Evolutionary conservation across 2,888 invertebrate genomes (phyloP), one percentile per base, ranked within the genome.

Genomic region (Dusona sp.): DNA sequence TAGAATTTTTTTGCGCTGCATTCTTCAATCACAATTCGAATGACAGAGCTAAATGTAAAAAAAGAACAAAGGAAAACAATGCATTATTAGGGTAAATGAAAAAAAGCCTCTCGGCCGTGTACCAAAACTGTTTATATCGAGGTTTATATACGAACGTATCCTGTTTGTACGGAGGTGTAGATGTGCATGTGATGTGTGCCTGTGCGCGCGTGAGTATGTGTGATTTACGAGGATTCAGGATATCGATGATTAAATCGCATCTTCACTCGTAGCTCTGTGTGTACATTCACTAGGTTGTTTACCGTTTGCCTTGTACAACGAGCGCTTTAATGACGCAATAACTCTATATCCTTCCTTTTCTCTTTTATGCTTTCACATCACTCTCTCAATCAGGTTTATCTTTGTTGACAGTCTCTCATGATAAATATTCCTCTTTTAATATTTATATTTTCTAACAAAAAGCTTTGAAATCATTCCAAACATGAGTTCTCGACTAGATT

Each of bases 61-160:
- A 61, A 74, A 73, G 51, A 51, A 48, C 33, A 70, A 8, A 42
- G 38, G 16, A 22, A 79, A 48, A 70, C 33, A 25, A 45, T 45
- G 45, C 38, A 61, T 79, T 45, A 73, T 25, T 67, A 54, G 57
- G 25, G 25, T 16, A 79, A 75, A 42, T 22, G 25, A 36, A 51
- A 67, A 36, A 45, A 78, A 13, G 64, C 48, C 77, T 51, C 83
- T 42, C 67, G 78, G 78, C 61, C 64, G 79, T 61, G 42, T 64
- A 84, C 36, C 61, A 82, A 85, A 83, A 72, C 68, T 79, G 79
- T 75, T 70, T 79, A 80, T 80, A 79, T 72, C 48, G 72, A 72
- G 72, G 61, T 72, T 72, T 70, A 42, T 85, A 42, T 85, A 65
- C 22, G 61, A 72, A 57, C 19, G 79, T 48, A 42, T 80, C 51